Conservation (phyloP, 2,113 vertebrate genomes). For the Gyps fulvus region DNA sequence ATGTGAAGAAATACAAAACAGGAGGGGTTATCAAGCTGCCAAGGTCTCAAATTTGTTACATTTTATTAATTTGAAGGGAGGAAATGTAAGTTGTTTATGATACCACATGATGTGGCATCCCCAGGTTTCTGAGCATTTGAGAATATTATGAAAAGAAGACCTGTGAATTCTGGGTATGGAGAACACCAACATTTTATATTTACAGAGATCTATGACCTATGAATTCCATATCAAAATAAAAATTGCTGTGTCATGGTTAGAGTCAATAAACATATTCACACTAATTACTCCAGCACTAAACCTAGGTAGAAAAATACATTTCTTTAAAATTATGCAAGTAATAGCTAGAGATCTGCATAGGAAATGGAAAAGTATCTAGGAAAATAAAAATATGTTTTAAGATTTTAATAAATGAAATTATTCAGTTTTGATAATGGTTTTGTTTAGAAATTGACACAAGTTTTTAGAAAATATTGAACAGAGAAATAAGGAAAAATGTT, state of each 20-base stretch:
- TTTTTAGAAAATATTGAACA: not conserved
- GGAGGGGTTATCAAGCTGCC: not conserved
- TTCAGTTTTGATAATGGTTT: not conserved
- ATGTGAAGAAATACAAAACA: not conserved
- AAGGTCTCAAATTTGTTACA: not conserved
- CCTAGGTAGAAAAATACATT: not conserved
- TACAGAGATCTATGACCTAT: not conserved
- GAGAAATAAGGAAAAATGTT: not conserved
- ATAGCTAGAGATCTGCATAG: not conserved
- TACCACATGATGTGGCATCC: rapidly evolving
- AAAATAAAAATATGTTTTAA: not conserved
- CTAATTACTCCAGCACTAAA: not conserved
- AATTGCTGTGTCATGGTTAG: not conserved
- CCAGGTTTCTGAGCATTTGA: not conserved
- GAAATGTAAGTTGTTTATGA: not conserved
- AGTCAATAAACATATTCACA: not conserved
- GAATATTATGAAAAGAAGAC: not conserved
- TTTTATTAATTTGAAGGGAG: not conserved
- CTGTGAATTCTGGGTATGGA: not conserved
- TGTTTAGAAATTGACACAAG: not conserved
- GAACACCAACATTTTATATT: not conserved
- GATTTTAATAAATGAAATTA: not conserved
- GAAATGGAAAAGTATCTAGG: not conserved
- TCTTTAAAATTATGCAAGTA: not conserved
- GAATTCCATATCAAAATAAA: not conserved